A percentile compares a stretch with the other conserved stretches of the same genome.
Evolutionary conservation across 2,113 vertebrate genomes (phyloP).

Genomic region (Xenopus borealis): DNA sequence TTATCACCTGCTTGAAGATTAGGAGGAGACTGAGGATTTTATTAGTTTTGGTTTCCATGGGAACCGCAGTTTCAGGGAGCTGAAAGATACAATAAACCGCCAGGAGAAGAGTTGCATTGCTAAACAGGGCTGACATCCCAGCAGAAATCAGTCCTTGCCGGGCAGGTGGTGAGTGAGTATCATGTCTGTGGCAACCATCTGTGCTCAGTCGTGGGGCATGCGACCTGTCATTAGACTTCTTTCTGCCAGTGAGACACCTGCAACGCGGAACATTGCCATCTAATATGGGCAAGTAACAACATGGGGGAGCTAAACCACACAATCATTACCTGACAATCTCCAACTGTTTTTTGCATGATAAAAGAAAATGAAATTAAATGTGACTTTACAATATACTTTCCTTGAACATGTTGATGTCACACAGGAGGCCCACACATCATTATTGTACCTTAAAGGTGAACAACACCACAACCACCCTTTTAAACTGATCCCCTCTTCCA

Average conservation of each 20-base stretch:
- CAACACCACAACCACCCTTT: too few species aligned
- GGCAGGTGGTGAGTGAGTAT: conserved; percentile 25
- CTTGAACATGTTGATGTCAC: too few species aligned
- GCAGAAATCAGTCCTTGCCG: not conserved
- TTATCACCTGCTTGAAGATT: conserved; percentile 33
- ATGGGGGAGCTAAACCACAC: not conserved
- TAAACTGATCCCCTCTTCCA: too few species aligned
- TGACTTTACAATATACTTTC: too few species aligned
- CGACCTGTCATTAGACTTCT: not conserved
- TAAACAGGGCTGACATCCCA: conserved; percentile 43
- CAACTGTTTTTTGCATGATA: too few species aligned
- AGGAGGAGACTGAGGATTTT: not conserved
- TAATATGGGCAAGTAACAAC: not conserved
- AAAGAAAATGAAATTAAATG: too few species aligned
- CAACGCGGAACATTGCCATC: conserved; percentile 1
- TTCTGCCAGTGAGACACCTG: not conserved
- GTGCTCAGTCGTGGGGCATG: conserved; percentile 20
- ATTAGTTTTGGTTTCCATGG: conserved; percentile 29
- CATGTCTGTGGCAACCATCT: not conserved
- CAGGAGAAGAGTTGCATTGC: conserved; percentile 18
- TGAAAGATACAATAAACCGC: conserved; percentile 7
- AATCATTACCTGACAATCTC: not conserved
- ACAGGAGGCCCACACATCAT: too few species aligned
- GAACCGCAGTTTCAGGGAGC: conserved; percentile 28
- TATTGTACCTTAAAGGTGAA: too few species aligned